A percentile compares a stretch with the other conserved stretches of the same genome.
Conservation (phyloP, 2,113 vertebrate genomes). For the Malaclemys terrapin region DNA sequence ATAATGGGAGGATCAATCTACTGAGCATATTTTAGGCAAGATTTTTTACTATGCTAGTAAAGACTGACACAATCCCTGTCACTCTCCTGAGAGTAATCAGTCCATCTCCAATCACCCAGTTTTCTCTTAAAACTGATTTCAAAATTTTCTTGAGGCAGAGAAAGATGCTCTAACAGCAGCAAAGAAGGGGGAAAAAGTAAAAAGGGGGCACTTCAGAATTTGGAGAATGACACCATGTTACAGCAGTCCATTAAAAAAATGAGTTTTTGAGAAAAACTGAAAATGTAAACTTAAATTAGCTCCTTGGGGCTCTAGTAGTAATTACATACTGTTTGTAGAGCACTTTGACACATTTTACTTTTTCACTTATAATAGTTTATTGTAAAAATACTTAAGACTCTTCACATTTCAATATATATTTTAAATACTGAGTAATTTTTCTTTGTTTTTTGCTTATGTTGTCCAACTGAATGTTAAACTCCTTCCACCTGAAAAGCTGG, state of each 20-base stretch:
- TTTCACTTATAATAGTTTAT: neutral
- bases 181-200: neutral
- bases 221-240: neutral
- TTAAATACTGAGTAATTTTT: neutral
- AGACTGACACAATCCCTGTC: neutral
- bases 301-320: neutral
- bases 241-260: neutral
- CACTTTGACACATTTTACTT: neutral
- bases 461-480: neutral
- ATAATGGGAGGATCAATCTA: constrained; percentile 19
- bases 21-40: constrained; percentile 54
- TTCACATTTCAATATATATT: neutral
- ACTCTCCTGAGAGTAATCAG: neutral
- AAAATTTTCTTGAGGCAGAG: neutral
- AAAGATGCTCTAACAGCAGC: neutral
- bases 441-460: neutral
- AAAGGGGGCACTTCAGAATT: neutral
- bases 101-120: neutral
- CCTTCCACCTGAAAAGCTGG: neutral
- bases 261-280: neutral
- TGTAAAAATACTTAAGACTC: neutral
- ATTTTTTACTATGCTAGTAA: neutral
- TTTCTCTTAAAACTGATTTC: constrained; percentile 36
- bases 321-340: neutral
- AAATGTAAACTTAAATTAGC: neutral